These are phyloP conservation scores for Perognathus longimembris DNA, from an alignment of 2,113 vertebrate species.

Conservation along the genomic window DNA sequence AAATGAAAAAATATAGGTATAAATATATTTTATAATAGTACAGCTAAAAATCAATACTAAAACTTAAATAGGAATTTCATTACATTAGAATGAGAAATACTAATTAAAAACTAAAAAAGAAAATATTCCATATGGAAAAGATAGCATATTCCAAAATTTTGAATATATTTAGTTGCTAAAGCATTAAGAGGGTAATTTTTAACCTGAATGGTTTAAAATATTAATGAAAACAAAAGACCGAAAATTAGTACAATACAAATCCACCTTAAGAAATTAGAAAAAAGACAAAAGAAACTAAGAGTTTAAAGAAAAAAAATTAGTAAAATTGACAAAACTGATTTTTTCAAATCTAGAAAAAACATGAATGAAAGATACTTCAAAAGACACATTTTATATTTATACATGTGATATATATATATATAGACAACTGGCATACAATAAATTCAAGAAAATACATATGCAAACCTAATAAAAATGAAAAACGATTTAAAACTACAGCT, in stretches of 20 bases:
- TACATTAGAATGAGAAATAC: not conserved
- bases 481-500: not conserved
- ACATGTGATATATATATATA: too few relatives aligned
- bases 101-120: slow-evolving; percentile 32
- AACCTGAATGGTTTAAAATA: not conserved
- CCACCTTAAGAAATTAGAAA: slow-evolving; percentile 9
- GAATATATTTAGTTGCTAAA: not conserved
- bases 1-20: not conserved
- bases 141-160: not conserved
- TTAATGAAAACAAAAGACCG: not conserved
- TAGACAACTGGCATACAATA: not conserved
- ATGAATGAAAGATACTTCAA: not conserved
- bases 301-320: not conserved
- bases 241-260: not conserved
- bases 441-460: not conserved
- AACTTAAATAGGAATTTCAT: slow-evolving; percentile 11
- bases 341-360: not conserved
- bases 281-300: not conserved
- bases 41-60: slow-evolving; percentile 5
- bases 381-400: too few relatives aligned
- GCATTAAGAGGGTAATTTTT: not conserved
- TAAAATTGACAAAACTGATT: not conserved
- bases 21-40: not conserved
- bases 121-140: too few relatives aligned
- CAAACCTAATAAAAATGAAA: not conserved